Conservation (phyloP, 2,113 vertebrate genomes). For the Ptyas mucosa region DNA sequence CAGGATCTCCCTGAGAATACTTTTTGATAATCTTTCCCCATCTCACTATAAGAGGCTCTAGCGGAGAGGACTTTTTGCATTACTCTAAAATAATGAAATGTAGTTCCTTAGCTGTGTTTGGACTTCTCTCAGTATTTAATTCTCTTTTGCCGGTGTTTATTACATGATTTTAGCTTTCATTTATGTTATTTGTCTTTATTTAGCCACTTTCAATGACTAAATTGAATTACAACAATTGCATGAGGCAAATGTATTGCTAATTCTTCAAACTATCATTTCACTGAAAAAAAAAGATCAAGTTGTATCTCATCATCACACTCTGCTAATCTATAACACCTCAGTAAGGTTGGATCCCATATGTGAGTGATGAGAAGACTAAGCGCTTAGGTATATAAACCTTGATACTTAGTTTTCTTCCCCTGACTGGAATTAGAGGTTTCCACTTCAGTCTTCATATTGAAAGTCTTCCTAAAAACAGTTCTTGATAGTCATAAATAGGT, state of each 20-base stretch:
- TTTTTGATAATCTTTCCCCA: neutral
- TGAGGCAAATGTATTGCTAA: neutral
- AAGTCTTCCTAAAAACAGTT: neutral
- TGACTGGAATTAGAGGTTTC: neutral
- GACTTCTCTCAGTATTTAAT: neutral
- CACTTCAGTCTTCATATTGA: neutral
- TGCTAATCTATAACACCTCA: neutral
- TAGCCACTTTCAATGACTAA: neutral
- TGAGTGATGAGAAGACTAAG: neutral
- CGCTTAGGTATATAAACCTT: neutral
- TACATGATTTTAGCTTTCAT: neutral
- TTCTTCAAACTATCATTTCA: neutral
- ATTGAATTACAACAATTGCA: neutral
- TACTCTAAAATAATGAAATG: neutral
- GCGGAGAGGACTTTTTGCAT: neutral
- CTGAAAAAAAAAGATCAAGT: neutral
- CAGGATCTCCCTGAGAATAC: neutral
- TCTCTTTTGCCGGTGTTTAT: neutral
- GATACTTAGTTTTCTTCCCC: neutral
- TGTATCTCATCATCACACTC: neutral
- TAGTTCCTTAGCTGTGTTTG: neutral
- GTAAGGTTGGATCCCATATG: neutral
- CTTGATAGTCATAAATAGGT: neutral
- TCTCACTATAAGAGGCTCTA: neutral
- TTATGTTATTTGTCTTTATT: neutral